These are phyloP conservation scores for Leuciscus idus DNA, from an alignment of 2,113 vertebrate genomes.

Conservation along the genomic window DNA sequence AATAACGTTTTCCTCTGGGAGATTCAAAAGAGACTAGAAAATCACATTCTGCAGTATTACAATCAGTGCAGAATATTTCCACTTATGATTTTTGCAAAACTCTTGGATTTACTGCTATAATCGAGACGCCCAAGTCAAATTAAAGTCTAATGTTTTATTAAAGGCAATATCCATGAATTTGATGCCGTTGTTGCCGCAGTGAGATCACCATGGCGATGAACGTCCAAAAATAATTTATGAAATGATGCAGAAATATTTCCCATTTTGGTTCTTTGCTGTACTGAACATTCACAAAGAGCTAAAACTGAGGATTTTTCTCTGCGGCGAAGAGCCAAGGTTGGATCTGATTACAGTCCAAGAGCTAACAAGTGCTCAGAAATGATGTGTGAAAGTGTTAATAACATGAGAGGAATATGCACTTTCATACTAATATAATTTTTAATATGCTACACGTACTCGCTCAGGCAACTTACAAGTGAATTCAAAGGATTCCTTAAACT, in stretches of 20 bases:
- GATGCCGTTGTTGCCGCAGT: not conserved
- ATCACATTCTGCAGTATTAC: not conserved
- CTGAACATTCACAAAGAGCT: not conserved
- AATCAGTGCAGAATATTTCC: not conserved
- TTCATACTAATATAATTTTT: not conserved
- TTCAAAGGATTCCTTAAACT: conserved; percentile 5
- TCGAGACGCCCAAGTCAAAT: not conserved
- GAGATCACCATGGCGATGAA: not conserved
- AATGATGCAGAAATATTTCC: not conserved
- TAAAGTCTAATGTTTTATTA: conserved; percentile 35
- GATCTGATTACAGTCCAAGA: not conserved
- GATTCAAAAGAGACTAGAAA: not conserved
- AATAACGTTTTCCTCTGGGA: not conserved
- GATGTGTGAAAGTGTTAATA: not conserved
- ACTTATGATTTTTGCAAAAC: not conserved
- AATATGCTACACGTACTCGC: not conserved
- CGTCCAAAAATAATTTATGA: conserved; percentile 26
- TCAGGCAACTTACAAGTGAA: not conserved
- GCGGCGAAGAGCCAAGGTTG: not conserved
- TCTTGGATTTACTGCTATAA: conserved; percentile 15
- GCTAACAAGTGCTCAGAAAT: not conserved
- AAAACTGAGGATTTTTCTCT: not conserved
- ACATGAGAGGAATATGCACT: not conserved
- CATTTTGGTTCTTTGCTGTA: not conserved
- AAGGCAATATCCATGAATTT: conserved; percentile 15